phyloP scores from a whole-genome alignment of 1,140 invertebrate species.

The Lucilia sericata region DNA sequence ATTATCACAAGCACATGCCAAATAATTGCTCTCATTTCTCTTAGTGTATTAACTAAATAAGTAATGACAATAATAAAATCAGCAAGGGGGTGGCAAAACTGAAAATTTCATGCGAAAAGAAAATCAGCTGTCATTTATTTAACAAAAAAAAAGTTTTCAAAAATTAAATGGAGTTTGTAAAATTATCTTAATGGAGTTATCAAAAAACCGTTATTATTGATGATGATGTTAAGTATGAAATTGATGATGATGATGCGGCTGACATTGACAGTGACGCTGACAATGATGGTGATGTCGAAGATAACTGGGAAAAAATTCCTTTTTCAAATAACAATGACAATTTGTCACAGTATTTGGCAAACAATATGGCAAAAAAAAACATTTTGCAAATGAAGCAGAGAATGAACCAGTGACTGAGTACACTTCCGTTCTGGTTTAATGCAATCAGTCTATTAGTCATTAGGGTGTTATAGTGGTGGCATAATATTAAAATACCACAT shows the following conservation, averaged over 20 bases:
- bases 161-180: slow-evolving; percentile 32
- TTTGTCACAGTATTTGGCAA: slow-evolving; percentile 41
- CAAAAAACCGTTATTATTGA: slow-evolving; percentile 26
- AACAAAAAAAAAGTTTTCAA: slow-evolving; percentile 3
- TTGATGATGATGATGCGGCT: slow-evolving; percentile 6
- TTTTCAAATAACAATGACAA: slow-evolving; percentile 32
- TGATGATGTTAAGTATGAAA: slow-evolving; percentile 19
- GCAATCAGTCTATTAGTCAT: slow-evolving; percentile 29
- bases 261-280: slow-evolving; percentile 21
- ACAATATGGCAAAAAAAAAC: background rate
- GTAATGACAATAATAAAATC: background rate
- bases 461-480: slow-evolving; percentile 28
- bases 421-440: slow-evolving; percentile 37
- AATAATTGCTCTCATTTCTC: background rate
- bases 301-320: background rate
- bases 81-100: slow-evolving; percentile 3
- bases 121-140: slow-evolving; percentile 18
- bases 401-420: too few species aligned
- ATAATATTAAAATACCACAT: too few species aligned
- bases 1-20: background rate
- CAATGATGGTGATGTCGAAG: background rate
- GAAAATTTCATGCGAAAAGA: background rate
- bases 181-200: slow-evolving; percentile 42
- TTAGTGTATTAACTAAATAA: background rate
- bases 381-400: background rate